Base-by-base conservation (phyloP, 2,888 invertebrate species). In the Zaprionus lineosus region DNA sequence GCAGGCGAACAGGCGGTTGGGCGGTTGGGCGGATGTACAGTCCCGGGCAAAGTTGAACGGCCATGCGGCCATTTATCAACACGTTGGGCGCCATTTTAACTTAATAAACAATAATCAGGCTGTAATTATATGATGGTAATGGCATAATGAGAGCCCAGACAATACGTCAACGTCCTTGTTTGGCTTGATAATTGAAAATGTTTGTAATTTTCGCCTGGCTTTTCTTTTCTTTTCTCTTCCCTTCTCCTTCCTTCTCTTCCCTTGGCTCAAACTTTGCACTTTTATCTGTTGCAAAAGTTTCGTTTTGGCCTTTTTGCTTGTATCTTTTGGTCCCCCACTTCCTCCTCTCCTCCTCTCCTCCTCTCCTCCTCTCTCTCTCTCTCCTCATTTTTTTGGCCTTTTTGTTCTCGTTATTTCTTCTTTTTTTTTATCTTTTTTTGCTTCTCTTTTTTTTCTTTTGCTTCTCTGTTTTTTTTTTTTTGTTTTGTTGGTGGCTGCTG, bases 101-200 rank as follows among this genome's bases (percentile, higher is more conserved):
- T 82, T 81, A 76, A 81, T 79, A 83, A 81, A 79, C 76, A 79
- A 82, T 79, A 83, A 81, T 79, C 76, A 70, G 79, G 61, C 83
- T 68, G 74, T 83, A 81, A 81, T 83, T 81, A 81, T 79, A 64
- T 76, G 65, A 74, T 68, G 71, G 68, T 75, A 78, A 77, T 67
- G 70, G 67, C 63, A 78, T 74, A 79, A 78, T 69, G 68, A 62
- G 65, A 62, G 68, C 68, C 64, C 71, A 81, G 75, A 75, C 78
- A 82, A 78, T 71, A 68, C 71, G 73, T 78, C 78, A 82, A 60
- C 61, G 59, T 68, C 68, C 71, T 66, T 59, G 71, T 67, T 79
- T 79, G 60, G 62, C 76, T 70, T 75, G 82, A 78, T 79, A 79
- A 79, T 79, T 79, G 78, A 79, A 79, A 82, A 79, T 79, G 79